Conservation (phyloP, 2,113 vertebrate species). For the Nothocercus julius region DNA sequence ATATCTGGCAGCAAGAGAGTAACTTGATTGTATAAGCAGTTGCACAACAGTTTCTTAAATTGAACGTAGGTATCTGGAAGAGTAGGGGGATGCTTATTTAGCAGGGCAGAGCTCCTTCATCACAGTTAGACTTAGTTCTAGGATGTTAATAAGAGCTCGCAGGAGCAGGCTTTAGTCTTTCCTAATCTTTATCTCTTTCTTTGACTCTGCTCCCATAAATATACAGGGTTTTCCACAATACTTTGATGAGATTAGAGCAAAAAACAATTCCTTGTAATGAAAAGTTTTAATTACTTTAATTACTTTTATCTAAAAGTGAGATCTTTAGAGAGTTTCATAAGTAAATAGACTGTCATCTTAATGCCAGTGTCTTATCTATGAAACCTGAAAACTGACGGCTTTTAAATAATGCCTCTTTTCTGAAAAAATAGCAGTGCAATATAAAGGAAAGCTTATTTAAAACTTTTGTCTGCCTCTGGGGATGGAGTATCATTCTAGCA, state of each 20-base stretch:
- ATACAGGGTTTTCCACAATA: not conserved
- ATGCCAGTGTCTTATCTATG: not conserved
- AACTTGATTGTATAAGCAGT: not conserved
- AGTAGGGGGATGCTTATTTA: not conserved
- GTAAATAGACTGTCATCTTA: not conserved
- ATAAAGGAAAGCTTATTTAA: not conserved
- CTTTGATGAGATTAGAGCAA: not conserved
- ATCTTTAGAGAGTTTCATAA: not conserved
- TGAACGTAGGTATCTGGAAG: not conserved
- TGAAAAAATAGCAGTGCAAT: too few species aligned
- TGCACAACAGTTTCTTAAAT: not conserved
- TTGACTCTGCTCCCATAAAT: not conserved
- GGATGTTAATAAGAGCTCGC: not conserved
- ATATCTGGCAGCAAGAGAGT: not conserved
- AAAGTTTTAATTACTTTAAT: not conserved
- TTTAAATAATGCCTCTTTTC: not conserved
- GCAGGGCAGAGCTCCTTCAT: not conserved
- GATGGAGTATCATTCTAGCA: not conserved
- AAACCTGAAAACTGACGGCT: not conserved
- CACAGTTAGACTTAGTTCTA: not conserved
- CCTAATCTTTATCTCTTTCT: not conserved
- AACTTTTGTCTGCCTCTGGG: not conserved
- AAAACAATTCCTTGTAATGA: not conserved
- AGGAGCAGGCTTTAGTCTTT: not conserved
- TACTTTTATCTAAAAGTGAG: not conserved